These are phyloP conservation scores for Margaritifera margaritifera DNA, from an alignment of 2,888 invertebrate genomes.

Conservation along the genomic window DNA sequence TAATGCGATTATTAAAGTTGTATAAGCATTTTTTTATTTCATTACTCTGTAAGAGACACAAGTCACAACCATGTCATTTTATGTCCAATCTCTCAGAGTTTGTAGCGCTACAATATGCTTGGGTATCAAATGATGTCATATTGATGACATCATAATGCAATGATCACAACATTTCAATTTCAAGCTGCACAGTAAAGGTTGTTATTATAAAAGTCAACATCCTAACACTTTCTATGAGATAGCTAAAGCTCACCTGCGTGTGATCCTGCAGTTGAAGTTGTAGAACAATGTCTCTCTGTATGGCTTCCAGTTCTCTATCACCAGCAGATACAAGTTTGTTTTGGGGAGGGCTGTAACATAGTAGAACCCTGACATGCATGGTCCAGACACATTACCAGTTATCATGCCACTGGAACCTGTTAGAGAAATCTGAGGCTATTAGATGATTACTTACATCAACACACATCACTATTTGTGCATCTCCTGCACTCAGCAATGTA, in stretches of 20 bases:
- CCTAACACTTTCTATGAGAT: background rate
- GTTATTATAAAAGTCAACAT: background rate
- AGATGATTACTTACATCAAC: background rate
- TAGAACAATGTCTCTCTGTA: slow-evolving; percentile 69
- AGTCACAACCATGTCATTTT: no score
- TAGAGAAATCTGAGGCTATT: slow-evolving; percentile 12
- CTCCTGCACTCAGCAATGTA: no score
- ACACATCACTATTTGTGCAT: background rate
- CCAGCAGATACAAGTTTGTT: slow-evolving; percentile 72
- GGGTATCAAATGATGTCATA: no score
- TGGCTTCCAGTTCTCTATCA: slow-evolving; percentile 72
- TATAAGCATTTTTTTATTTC: no score
- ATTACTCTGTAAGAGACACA: no score
- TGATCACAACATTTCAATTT: background rate
- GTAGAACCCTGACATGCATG: slow-evolving; percentile 74
- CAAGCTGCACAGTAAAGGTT: no score
- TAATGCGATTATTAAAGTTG: no score
- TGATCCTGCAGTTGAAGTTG: slow-evolving; percentile 73
- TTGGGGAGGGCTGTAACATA: slow-evolving; percentile 72
- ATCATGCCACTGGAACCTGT: slow-evolving; percentile 72
- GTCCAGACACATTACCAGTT: slow-evolving; percentile 73
- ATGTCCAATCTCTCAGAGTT: no score
- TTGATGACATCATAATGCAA: background rate
- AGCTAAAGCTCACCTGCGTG: slow-evolving; percentile 61
- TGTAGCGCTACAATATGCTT: no score